Evolutionary conservation across 2,888 invertebrate genomes (phyloP), one percentile per base, ranked within the genome.

Genomic region (Herminia tarsipennalis): DNA sequence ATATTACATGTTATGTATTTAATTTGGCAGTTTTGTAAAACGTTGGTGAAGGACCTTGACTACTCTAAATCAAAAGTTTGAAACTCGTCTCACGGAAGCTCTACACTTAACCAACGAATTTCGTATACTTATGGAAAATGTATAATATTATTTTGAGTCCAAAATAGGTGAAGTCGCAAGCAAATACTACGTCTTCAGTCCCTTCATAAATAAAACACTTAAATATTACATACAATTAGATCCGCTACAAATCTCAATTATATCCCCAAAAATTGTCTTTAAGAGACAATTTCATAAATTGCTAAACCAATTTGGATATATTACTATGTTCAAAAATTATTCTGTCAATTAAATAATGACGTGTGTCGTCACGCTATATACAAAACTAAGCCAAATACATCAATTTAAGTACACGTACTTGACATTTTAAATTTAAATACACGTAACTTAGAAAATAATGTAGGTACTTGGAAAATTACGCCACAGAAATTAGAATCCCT

Each of bases 231-330:
- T 2, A 13, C 43, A 36, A 22, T 40, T 46, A 46, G 40, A 35
- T 30, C 22, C 35, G 34, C 46, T 27, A 46, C 39, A 25, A 17
- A 35, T 35, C 8, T 16, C 33, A 53, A 47, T 44, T 38, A 29
- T 34, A 12, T 39, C 30, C n/a, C 20, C 20, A 10, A 43, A 42
- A 46, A 47, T 29, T 30, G 27, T 24, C 20, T 28, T 8, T 14
- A 18, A 28, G 40, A 40, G 20, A 46, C 40, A 34, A 45, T 35
- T 24, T 34, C 32, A 9, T 12, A 62, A 66, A 63, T 66, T 58
- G 36, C 52, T 58, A 12, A 39, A 48, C 43, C 55, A 64, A 66
- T 62, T 62, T 61, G 13, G 38, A 46, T 62, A 61, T 58, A 48
- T 33, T 33, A 17, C 20, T 27, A 27, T 24, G 34, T 52, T 25